These are phyloP conservation scores for Eupithecia dodoneata DNA, from an alignment of 2,888 invertebrate species.

Conservation along the genomic window DNA sequence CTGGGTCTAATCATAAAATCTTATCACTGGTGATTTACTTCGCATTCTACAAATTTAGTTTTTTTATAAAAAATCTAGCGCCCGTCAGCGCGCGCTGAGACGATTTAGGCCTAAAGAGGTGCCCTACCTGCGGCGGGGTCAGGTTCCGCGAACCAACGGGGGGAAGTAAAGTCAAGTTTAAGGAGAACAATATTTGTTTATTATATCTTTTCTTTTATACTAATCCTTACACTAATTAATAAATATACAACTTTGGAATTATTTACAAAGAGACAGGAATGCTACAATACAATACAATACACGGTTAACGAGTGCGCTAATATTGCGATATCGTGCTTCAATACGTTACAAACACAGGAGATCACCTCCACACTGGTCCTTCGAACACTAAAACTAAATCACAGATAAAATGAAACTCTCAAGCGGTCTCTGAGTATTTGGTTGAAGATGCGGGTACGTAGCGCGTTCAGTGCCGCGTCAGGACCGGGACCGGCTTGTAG, in stretches of 20 bases:
- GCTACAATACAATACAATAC: conserved; percentile 47
- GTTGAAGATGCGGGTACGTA: conserved; percentile 48
- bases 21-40: too few relatives aligned
- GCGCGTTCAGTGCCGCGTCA: conserved; percentile 79
- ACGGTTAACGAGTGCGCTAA: conserved; percentile 54
- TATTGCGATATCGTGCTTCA: conserved; percentile 55
- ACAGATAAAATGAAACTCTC: conserved; percentile 70
- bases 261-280: conserved; percentile 75
- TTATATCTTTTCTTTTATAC: conserved; percentile 68
- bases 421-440: conserved; percentile 51
- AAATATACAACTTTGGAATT: conserved; percentile 79
- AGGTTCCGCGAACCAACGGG: conserved; percentile 24
- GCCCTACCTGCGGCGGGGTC: background rate
- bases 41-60: background rate
- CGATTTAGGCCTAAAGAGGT: background rate
- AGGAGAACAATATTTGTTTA: conserved; percentile 69
- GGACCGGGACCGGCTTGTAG: conserved; percentile 84
- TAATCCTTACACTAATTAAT: conserved; percentile 69
- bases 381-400: conserved; percentile 71
- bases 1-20: too few relatives aligned
- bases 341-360: conserved; percentile 46
- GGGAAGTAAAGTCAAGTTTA: conserved; percentile 45
- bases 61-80: background rate
- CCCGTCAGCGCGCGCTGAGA: background rate
- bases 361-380: conserved; percentile 67